These are phyloP conservation scores for Cydia pomonella DNA, from an alignment of 1,140 invertebrate species.

Conservation along the genomic window DNA sequence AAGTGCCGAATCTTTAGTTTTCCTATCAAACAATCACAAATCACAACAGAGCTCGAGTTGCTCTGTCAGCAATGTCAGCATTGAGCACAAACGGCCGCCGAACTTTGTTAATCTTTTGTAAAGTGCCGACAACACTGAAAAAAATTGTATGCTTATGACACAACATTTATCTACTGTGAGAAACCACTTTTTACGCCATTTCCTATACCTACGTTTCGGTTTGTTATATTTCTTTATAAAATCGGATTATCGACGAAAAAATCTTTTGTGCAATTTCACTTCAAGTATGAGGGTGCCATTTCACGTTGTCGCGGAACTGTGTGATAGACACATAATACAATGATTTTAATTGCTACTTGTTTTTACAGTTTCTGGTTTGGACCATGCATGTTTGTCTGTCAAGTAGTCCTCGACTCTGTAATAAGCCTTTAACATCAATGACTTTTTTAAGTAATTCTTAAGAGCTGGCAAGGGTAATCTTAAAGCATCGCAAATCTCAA, in stretches of 20 bases:
- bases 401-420: too few relatives aligned
- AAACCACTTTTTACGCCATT: constrained; percentile 52
- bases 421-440: too few relatives aligned
- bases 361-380: too few relatives aligned
- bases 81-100: constrained; percentile 56
- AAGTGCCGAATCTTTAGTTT: constrained; percentile 64
- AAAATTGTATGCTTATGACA: constrained; percentile 59
- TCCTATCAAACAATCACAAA: constrained; percentile 74
- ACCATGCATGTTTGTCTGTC: too few relatives aligned
- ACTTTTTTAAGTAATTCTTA: too few relatives aligned
- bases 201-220: constrained; percentile 38
- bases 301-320: neutral
- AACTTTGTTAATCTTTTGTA: constrained; percentile 65
- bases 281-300: neutral
- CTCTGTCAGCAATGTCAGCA: constrained; percentile 42
- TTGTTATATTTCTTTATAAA: constrained; percentile 38
- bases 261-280: constrained; percentile 21
- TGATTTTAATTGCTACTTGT: too few relatives aligned
- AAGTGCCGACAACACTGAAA: constrained; percentile 57
- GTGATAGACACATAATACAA: too few relatives aligned
- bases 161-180: constrained; percentile 58
- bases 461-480: too few relatives aligned
- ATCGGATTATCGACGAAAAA: constrained; percentile 42
- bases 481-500: too few relatives aligned
- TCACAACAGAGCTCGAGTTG: constrained; percentile 67